A percentile compares a stretch with the other conserved stretches of the same genome.
Conservation (phyloP, 2,888 invertebrate genomes). For the Brachynemurus nebulosus region DNA sequence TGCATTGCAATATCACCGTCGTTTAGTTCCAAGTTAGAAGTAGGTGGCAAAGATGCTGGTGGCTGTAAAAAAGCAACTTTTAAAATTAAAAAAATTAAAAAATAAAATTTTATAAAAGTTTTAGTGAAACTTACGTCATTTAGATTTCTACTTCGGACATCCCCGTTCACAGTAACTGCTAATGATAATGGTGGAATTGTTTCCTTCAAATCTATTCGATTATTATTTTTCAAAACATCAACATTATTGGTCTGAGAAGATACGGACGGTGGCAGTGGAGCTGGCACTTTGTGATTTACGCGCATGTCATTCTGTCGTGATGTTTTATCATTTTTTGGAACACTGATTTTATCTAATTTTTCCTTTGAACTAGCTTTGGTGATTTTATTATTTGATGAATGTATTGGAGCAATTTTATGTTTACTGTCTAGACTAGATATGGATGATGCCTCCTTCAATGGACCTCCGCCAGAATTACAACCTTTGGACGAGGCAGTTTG, state of each 20-base stretch:
- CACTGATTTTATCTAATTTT: slow-evolving; percentile 32
- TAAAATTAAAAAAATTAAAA: not conserved
- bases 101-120: no score
- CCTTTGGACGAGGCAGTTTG: slow-evolving; percentile 32
- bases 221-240: slow-evolving; percentile 5
- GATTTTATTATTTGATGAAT: slow-evolving; percentile 34
- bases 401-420: slow-evolving; percentile 35
- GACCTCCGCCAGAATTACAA: slow-evolving; percentile 8
- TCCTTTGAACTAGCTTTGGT: slow-evolving; percentile 40
- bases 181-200: not conserved
- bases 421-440: slow-evolving; percentile 50
- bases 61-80: slow-evolving; percentile 10
- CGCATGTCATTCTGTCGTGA: slow-evolving; percentile 33
- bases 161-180: slow-evolving; percentile 3
- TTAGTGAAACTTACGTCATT: slow-evolving; percentile 2
- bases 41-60: not conserved
- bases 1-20: slow-evolving; percentile 32
- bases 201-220: slow-evolving; percentile 7
- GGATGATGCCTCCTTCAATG: slow-evolving; percentile 45
- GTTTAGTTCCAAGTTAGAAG: slow-evolving; percentile 13
- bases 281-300: slow-evolving; percentile 36
- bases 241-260: not conserved
- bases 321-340: slow-evolving; percentile 20
- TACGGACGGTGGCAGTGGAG: no score
- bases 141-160: not conserved